These are phyloP conservation scores for Aplocera efformata DNA, from an alignment of 2,888 invertebrate genomes.

Conservation along the genomic window DNA sequence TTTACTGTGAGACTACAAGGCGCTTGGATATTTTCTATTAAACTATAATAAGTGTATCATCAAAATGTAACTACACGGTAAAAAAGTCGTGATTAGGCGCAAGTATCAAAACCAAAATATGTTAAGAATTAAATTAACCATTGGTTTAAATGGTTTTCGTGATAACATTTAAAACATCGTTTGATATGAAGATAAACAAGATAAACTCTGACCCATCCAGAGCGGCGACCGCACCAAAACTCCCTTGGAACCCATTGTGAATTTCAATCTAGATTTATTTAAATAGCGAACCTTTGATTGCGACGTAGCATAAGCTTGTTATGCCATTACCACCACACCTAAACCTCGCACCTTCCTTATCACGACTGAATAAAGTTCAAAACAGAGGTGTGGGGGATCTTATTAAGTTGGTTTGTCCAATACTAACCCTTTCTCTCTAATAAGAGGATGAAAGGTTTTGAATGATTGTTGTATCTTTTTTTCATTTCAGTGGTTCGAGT, in stretches of 20 bases:
- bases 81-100: too few species aligned
- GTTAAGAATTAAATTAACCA: too few species aligned
- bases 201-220: too few species aligned
- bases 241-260: slow-evolving; percentile 56
- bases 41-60: too few species aligned
- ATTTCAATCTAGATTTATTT: slow-evolving; percentile 72
- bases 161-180: too few species aligned
- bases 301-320: slow-evolving; percentile 60
- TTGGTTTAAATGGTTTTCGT: too few species aligned
- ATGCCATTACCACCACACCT: slow-evolving; percentile 38
- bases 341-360: slow-evolving; percentile 27
- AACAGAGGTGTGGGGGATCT: slow-evolving; percentile 28
- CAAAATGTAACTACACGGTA: too few species aligned
- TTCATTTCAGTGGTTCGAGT: slow-evolving; percentile 51
- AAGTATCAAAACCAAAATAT: too few species aligned
- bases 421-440: slow-evolving; percentile 65
- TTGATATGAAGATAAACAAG: too few species aligned
- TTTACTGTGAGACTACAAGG: too few species aligned
- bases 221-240: slow-evolving; percentile 8
- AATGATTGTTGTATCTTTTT: slow-evolving; percentile 67
- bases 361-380: slow-evolving; percentile 31
- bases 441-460: slow-evolving; percentile 74
- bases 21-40: too few species aligned
- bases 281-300: slow-evolving; percentile 73
- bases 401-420: slow-evolving; percentile 30